Conservation (phyloP, 2,113 vertebrate species). For the Xiphophorus maculatus region DNA sequence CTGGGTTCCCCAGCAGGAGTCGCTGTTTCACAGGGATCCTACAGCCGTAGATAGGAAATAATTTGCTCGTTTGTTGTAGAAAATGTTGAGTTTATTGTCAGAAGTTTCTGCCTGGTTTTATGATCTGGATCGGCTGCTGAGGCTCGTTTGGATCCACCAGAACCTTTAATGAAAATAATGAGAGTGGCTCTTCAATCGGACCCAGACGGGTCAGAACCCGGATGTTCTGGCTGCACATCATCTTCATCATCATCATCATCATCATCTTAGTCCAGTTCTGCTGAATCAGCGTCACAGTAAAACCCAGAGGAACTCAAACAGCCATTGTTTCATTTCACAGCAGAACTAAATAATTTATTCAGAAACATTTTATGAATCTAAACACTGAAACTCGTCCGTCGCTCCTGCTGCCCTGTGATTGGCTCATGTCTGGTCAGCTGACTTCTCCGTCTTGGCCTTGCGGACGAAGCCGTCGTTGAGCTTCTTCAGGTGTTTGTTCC, state of each 20-base stretch:
- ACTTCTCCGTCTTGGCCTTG: constrained; percentile 36
- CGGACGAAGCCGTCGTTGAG: constrained; percentile 47
- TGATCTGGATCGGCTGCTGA: too few relatives aligned
- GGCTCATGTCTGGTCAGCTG: constrained; percentile 33
- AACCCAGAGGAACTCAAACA: not conserved
- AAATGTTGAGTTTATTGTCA: too few relatives aligned
- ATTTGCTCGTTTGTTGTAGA: too few relatives aligned
- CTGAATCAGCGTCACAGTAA: not conserved
- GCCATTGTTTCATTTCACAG: not conserved
- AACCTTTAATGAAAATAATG: not conserved
- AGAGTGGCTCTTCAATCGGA: not conserved
- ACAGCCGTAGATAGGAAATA: too few relatives aligned
- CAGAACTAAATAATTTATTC: constrained; percentile 20
- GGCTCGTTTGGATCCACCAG: too few relatives aligned
- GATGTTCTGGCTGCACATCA: too few relatives aligned
- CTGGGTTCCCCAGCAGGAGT: not conserved
- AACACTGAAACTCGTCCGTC: too few relatives aligned
- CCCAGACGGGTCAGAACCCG: too few relatives aligned
- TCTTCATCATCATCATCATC: not conserved
- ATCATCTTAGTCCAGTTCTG: not conserved
- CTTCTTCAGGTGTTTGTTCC: constrained; percentile 78
- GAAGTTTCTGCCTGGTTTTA: too few relatives aligned
- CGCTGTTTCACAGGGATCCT: not conserved
- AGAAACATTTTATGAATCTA: not conserved
- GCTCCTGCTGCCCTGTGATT: not conserved